Conservation (phyloP, 2,113 vertebrate species). For the Sturnus vulgaris region DNA sequence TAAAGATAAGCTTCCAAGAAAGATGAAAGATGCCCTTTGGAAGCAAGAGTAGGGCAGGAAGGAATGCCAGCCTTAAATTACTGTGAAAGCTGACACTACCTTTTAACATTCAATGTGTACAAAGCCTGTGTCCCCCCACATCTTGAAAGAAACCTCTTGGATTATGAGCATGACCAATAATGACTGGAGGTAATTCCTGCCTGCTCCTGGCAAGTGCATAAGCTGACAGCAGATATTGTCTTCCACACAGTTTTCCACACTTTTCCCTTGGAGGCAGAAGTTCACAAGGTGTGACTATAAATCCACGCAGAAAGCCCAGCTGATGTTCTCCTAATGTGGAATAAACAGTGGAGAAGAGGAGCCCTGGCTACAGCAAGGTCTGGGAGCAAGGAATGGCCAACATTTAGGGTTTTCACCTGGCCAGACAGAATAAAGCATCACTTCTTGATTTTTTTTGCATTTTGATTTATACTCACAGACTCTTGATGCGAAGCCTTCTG, state of each 20-base stretch:
- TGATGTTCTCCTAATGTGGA: background rate
- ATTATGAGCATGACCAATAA: background rate
- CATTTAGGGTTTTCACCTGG: background rate
- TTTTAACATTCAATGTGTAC: slow-evolving; percentile 14
- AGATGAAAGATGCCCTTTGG: slow-evolving; percentile 23
- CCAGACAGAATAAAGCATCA: background rate
- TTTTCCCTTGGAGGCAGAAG: background rate
- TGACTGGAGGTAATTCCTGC: background rate
- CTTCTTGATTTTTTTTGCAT: background rate
- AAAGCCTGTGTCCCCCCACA: background rate
- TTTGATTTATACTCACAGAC: background rate
- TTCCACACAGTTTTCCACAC: background rate
- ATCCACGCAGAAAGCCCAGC: background rate
- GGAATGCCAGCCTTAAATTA: background rate
- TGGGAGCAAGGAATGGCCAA: background rate
- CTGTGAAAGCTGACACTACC: slow-evolving; percentile 19
- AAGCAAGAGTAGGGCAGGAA: background rate
- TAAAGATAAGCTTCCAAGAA: background rate
- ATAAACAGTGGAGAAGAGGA: background rate
- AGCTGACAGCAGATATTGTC: background rate
- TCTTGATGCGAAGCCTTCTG: background rate
- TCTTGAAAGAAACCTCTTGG: background rate
- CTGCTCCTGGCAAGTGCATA: background rate
- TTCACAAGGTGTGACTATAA: background rate
- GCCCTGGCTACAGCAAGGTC: background rate